Evolutionary conservation across 2,888 invertebrate species (phyloP).

Genomic region (Eurytoma californica): DNA sequence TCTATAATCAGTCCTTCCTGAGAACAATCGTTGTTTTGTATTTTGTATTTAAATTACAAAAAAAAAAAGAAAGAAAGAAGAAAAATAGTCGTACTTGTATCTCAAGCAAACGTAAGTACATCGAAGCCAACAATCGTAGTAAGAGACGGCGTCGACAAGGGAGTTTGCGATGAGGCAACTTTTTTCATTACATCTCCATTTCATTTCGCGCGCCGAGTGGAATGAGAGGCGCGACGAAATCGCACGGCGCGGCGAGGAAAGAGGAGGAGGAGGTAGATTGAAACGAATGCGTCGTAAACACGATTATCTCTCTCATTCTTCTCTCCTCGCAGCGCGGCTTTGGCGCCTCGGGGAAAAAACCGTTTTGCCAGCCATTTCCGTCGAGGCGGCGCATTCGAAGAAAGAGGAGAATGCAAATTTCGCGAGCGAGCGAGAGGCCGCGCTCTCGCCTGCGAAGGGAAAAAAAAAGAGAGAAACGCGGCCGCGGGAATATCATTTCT

Average conservation of each 20-base stretch:
- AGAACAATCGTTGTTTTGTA: too few species aligned
- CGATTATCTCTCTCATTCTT: constrained; percentile 63
- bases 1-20: too few species aligned
- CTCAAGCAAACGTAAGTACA: too few species aligned
- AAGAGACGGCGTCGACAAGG: too few species aligned
- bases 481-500: constrained; percentile 14
- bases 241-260: constrained; percentile 18
- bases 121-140: too few species aligned
- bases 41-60: too few species aligned
- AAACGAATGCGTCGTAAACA: constrained; percentile 69
- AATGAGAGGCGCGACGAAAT: constrained; percentile 12
- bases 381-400: neutral
- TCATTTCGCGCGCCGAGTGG: constrained; percentile 64
- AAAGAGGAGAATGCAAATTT: constrained; percentile 57
- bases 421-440: constrained; percentile 11
- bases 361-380: constrained; percentile 37
- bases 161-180: too few species aligned
- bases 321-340: neutral
- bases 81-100: too few species aligned
- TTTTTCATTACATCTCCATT: constrained; percentile 74
- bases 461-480: constrained; percentile 9
- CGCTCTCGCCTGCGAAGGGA: neutral
- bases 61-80: too few species aligned
- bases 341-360: constrained; percentile 53
- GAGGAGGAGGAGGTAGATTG: constrained; percentile 64